Base-by-base conservation (phyloP, 2,113 vertebrate species). In the Sclerurus mexicanus region DNA sequence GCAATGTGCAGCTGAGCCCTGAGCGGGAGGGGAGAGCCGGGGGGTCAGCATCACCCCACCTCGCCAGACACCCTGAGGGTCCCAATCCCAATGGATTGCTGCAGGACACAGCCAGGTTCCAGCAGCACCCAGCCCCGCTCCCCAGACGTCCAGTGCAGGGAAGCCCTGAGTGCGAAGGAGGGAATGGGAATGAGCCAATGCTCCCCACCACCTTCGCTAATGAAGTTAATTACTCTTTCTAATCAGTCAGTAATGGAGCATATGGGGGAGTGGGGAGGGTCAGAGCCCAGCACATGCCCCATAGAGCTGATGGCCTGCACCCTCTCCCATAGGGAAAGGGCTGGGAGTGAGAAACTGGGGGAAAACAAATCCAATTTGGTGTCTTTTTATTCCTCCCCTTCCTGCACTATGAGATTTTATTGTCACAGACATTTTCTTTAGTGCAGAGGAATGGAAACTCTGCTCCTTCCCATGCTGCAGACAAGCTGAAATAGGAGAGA, bases 391-490 rank as follows among this genome's bases (percentile, higher is more conserved):
- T 64, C 82, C 79, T 77, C 52, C 55, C 63, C 50, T 37, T 64
- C 73, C 72, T 6, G 37, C 46, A 15, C 75, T 5, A 3, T 7
- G 28, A 5, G 22, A 25, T 84, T 94, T 76, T 87, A 78, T 63
- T 84, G 72, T 63, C 85, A 83, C 71, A 94, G 87, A 66, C 77
- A 20, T 73, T 94, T 85, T 91, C 90, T 77, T 49, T 28, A 63
- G 87, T 4, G 1, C 47, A 6, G 33, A 64, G 75, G 28, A 93
- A 89, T 53, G 87, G 95, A 96, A 96, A 92, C 52, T 83, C 85
- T n/a, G 87, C 82, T 85, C 60, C 90, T 71, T 86, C 68, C 93
- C 39, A 2, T 46, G 64, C 85, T 78, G 52, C 2, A 10, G 79
- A 80, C 59, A 80, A 75, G 72, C 49, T 84, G 93, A 74, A 92